Evolutionary conservation across 2,888 invertebrate genomes (phyloP).

Genomic region (Chaetogeoica ovagalla): DNA sequence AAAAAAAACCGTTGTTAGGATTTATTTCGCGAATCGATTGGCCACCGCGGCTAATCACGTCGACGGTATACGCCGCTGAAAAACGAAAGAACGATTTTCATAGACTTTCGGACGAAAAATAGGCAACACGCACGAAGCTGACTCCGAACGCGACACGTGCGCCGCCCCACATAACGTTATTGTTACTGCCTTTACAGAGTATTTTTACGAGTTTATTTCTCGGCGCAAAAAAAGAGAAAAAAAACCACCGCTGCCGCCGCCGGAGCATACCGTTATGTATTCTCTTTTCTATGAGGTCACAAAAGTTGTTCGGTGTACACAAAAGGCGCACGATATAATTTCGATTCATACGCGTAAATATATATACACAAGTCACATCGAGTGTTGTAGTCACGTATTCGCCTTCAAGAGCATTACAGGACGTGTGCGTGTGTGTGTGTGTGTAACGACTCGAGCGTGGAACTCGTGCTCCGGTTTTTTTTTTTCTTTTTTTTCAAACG

Average conservation of each 20-base stretch:
- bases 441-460: conserved; percentile 44
- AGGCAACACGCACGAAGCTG: not conserved
- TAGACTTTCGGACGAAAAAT: not conserved
- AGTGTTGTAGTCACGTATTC: conserved; percentile 52
- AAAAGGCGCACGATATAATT: conserved; percentile 42
- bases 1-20: not conserved
- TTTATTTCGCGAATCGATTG: not conserved
- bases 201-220: conserved; percentile 28
- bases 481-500: not conserved
- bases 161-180: not conserved
- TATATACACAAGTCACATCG: conserved; percentile 45
- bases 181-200: not conserved
- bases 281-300: conserved; percentile 12
- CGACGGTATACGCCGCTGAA: too few species aligned
- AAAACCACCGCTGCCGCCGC: too few species aligned
- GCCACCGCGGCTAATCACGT: too few species aligned
- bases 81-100: not conserved
- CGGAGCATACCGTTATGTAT: conserved; percentile 10
- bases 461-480: conserved; percentile 23
- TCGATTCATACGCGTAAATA: conserved; percentile 23
- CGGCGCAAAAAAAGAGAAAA: conserved; percentile 18
- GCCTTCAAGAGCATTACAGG: conserved; percentile 23
- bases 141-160: not conserved
- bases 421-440: conserved; percentile 1
- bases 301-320: conserved; percentile 31